Conservation (phyloP, 2,888 invertebrate genomes). For the Calliopum simillimum region DNA sequence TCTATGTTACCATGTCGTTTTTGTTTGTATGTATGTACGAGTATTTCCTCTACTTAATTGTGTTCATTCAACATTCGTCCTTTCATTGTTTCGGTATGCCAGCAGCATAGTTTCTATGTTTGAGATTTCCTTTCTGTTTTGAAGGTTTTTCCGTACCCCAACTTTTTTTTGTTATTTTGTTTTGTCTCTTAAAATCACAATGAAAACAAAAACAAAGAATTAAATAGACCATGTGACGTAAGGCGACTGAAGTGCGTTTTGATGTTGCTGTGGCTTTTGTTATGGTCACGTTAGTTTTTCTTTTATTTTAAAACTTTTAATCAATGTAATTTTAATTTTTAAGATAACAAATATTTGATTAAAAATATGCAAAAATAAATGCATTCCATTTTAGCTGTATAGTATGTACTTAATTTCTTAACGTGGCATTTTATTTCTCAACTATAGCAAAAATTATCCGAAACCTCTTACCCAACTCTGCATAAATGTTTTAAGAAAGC, state of each 20-base stretch:
- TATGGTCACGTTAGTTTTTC: background rate
- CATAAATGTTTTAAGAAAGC: too few species aligned
- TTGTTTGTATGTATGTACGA: background rate
- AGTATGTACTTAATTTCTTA: too few species aligned
- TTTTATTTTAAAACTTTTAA: background rate
- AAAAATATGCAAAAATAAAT: too few species aligned
- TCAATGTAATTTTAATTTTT: too few species aligned
- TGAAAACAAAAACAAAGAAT: conserved; percentile 30
- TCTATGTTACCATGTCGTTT: too few species aligned
- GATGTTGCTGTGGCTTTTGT: background rate
- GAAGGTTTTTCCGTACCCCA: background rate
- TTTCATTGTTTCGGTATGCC: conserved; percentile 1
- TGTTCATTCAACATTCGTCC: conserved; percentile 10
- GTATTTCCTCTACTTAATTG: conserved; percentile 1
- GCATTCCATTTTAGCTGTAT: too few species aligned
- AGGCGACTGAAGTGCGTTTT: conserved; percentile 19
- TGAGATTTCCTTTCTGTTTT: background rate
- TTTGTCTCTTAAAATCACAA: too few species aligned
- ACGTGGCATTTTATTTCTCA: too few species aligned
- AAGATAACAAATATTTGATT: too few species aligned
- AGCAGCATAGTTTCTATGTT: background rate
- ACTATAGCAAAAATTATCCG: too few species aligned
- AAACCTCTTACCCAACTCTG: too few species aligned
- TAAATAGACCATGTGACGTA: conserved; percentile 43
- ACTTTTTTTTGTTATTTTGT: background rate